Conservation (phyloP, 2,113 vertebrate species). For the Anolis carolinensis region DNA sequence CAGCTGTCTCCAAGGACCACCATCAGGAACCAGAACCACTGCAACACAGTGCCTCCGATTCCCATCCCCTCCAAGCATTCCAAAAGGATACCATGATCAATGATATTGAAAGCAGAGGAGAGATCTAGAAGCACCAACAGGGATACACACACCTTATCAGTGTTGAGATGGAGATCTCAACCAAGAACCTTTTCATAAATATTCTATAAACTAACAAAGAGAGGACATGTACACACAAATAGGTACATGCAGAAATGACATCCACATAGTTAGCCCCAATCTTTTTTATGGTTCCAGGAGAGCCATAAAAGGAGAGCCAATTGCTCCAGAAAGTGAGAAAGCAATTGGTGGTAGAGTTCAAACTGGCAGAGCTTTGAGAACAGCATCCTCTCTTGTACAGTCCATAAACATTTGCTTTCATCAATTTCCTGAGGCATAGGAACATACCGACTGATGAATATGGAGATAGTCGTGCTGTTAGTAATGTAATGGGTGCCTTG, state of each 20-base stretch:
- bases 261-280: neutral
- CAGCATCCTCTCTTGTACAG: accelerated
- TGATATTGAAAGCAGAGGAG: too few relatives aligned
- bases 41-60: too few relatives aligned
- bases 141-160: too few relatives aligned
- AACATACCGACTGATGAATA: neutral
- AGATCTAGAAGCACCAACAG: too few relatives aligned
- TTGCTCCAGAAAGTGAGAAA: neutral
- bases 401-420: neutral
- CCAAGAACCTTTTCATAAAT: accelerated
- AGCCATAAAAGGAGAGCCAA: too few relatives aligned
- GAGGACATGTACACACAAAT: accelerated
- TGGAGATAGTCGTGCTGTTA: neutral
- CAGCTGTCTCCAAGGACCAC: too few relatives aligned
- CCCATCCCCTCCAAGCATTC: too few relatives aligned
- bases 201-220: accelerated
- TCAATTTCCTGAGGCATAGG: neutral
- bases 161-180: neutral
- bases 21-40: too few relatives aligned
- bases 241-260: too few relatives aligned
- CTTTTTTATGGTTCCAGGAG: neutral
- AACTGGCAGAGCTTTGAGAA: neutral
- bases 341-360: accelerated
- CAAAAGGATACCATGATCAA: too few relatives aligned
- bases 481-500: neutral